Evolutionary conservation across 2,113 vertebrate genomes (phyloP).

Genomic region (Montifringilla adamsi): DNA sequence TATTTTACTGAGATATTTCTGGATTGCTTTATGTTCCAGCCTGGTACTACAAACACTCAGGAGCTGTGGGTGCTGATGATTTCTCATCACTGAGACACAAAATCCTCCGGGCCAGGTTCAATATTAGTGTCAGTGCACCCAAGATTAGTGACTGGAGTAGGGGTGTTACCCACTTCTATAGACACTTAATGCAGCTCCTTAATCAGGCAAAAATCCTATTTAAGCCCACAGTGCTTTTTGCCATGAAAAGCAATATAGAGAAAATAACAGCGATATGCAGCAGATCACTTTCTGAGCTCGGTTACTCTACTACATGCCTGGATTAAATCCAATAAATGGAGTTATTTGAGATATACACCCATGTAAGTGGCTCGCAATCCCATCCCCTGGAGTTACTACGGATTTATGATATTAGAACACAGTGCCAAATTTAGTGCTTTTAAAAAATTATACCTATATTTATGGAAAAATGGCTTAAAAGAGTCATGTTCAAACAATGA

Average conservation of each 20-base stretch:
- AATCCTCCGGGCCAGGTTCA: neutral
- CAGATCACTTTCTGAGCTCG: neutral
- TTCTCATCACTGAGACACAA: neutral
- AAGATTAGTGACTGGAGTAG: constrained; percentile 13
- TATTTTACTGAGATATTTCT: constrained; percentile 38
- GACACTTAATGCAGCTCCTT: neutral
- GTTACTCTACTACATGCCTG: constrained; percentile 43
- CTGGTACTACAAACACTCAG: neutral
- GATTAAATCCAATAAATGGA: constrained; percentile 45
- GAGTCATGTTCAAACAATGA: neutral
- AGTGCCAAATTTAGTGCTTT: constrained; percentile 2
- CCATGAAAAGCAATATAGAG: neutral
- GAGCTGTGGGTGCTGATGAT: constrained; percentile 9
- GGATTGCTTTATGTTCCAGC: constrained; percentile 3
- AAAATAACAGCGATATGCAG: neutral
- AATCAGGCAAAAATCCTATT: constrained; percentile 17
- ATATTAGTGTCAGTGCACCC: constrained; percentile 5
- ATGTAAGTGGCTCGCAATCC: constrained; percentile 45
- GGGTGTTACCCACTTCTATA: constrained; percentile 3
- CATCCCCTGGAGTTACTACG: constrained; percentile 32
- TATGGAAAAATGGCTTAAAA: neutral
- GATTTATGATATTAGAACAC: neutral
- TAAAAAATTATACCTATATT: neutral
- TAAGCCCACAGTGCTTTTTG: neutral
- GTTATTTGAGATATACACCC: constrained; percentile 49